Percentiles rank a stretch among this genome's conserved stretches.
Evolutionary conservation across 2,888 invertebrate genomes (phyloP).

Genomic region (Vesta saturnalis): DNA sequence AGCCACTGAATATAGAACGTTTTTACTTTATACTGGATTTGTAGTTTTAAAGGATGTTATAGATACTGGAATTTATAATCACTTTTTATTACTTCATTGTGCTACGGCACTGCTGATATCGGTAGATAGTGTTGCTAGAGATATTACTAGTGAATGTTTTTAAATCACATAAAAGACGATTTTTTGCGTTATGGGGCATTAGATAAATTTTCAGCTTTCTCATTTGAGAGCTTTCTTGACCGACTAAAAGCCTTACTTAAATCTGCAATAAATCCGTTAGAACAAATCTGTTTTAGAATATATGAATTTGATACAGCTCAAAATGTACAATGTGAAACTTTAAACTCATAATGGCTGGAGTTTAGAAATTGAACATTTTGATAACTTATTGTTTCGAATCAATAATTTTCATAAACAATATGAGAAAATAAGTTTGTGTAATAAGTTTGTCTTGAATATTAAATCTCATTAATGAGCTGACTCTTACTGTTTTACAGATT

Average conservation of each 20-base stretch:
- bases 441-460: too few species aligned
- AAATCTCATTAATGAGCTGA: too few species aligned
- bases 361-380: too few species aligned
- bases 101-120: not conserved
- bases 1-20: conserved; percentile 34
- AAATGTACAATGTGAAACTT: too few species aligned
- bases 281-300: not conserved
- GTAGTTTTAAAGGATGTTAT: conserved; percentile 28
- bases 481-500: too few species aligned
- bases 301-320: not conserved
- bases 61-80: conserved; percentile 27
- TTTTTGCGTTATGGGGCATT: not conserved
- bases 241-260: not conserved
- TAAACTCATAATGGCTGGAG: too few species aligned
- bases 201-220: not conserved
- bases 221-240: not conserved
- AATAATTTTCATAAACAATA: too few species aligned
- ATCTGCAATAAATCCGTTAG: not conserved
- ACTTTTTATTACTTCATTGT: conserved; percentile 8
- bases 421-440: too few species aligned
- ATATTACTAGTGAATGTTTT: conserved; percentile 3
- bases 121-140: conserved; percentile 1
- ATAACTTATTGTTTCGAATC: too few species aligned
- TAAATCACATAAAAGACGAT: not conserved
- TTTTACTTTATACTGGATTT: conserved; percentile 37